These are phyloP conservation scores for Mythimna loreyi DNA, from an alignment of 2,888 invertebrate genomes.

Conservation along the genomic window DNA sequence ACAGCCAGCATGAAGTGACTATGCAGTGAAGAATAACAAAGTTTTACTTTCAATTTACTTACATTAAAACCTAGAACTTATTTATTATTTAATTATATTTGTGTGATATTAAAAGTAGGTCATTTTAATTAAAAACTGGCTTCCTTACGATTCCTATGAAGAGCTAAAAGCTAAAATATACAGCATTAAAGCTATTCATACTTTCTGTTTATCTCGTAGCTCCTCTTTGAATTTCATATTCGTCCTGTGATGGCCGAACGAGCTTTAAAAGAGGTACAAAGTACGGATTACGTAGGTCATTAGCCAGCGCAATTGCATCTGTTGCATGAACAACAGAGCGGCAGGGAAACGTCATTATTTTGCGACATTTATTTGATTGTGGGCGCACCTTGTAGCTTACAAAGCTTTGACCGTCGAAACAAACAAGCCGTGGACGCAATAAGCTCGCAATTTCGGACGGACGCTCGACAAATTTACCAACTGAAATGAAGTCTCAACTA, in stretches of 20 bases:
- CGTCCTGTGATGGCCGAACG: constrained; percentile 9
- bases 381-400: constrained; percentile 80
- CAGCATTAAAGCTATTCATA: constrained; percentile 32
- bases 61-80: too few species aligned
- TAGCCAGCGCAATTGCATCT: constrained; percentile 48
- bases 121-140: constrained; percentile 42
- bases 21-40: too few species aligned
- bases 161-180: constrained; percentile 27
- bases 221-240: constrained; percentile 44
- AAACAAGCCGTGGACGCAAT: constrained; percentile 87
- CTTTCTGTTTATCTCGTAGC: constrained; percentile 31
- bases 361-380: constrained; percentile 79
- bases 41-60: too few species aligned
- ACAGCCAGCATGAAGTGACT: too few species aligned
- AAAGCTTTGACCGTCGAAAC: constrained; percentile 85
- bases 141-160: constrained; percentile 24
- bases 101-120: constrained; percentile 10
- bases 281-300: constrained; percentile 43
- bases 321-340: constrained; percentile 55
- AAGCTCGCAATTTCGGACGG: constrained; percentile 85
- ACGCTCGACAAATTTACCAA: constrained; percentile 88
- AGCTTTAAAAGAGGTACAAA: constrained; percentile 36
- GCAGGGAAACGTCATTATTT: constrained; percentile 68
- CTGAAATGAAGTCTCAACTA: constrained; percentile 87
- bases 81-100: too few species aligned